Base-by-base conservation (phyloP, 2,113 vertebrate species). In the Budorcas taxicolor region DNA sequence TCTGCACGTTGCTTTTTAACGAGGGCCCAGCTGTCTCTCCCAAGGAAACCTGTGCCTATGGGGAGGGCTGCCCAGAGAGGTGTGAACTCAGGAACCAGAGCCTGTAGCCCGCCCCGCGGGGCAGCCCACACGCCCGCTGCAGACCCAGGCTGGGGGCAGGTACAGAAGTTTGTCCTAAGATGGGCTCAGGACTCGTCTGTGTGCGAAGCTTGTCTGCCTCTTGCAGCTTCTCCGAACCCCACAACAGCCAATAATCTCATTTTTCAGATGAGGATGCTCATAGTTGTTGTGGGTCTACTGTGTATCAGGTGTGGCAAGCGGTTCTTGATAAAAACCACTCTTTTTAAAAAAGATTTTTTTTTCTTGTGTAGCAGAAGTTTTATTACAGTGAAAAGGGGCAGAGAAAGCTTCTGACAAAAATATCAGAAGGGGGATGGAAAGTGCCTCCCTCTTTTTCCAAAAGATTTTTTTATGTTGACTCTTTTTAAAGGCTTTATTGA, bases 1-100 rank as follows among this genome's bases (percentile, higher is more conserved):
- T 86, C 94, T 80, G 82, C 47, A 84, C 94, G 94, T 15, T 47
- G 40, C 47, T 93, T 90, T 91, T 85, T 97, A 86, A 97, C 15
- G 0, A 87, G 95, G 91, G 27, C n/a, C 67, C 60, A 53, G 97
- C 95, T 92, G 90, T 81, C 90, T 71, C 84, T 94, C 85, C 33
- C 0, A 1, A 21, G 81, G 52, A n/a, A 50, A 29, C 80, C 90
- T 36, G 33, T 2, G 60, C 27, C 33, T 10, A 31, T 8, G 7
- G 83, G 50, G 67, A 82, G 45, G 31, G 82, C 52, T 11, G 50
- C 87, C 76, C 87, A 31, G 50, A 58, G 92, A 50, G 40, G 14
- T 10, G 33, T 86, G 43, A 21, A 9, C 40, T 62, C 19, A 0
- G 53, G 89, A n/a, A 11, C 11, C 0, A 0, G 47, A 78, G 83